These are phyloP conservation scores for Penelope pileata DNA, from an alignment of 2,113 vertebrate species.

Conservation along the genomic window DNA sequence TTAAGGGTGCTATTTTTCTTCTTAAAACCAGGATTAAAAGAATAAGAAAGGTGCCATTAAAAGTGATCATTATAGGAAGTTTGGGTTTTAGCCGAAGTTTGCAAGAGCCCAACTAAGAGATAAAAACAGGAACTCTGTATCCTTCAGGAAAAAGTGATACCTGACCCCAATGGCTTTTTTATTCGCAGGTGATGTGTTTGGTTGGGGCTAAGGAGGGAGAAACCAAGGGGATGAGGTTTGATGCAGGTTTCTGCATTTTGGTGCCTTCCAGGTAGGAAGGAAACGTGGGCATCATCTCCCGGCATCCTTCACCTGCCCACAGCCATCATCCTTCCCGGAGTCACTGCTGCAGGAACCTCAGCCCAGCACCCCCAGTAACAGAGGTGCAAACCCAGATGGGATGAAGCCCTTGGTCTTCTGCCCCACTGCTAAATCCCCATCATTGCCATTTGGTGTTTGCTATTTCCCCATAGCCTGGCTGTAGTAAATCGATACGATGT, in stretches of 20 bases:
- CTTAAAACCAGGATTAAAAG: neutral
- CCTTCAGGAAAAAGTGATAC: neutral
- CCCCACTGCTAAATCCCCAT: neutral
- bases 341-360: neutral
- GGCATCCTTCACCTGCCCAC: neutral
- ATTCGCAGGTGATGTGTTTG: accelerated
- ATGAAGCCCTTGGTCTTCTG: neutral
- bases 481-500: neutral
- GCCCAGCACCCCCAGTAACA: neutral
- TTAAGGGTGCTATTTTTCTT: neutral
- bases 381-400: accelerated
- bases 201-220: neutral
- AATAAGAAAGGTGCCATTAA: neutral
- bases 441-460: neutral
- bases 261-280: neutral
- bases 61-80: neutral
- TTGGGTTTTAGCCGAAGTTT: neutral
- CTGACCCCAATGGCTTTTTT: neutral
- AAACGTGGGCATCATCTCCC: neutral
- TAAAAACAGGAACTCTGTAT: neutral
- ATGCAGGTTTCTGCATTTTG: neutral
- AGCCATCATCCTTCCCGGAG: neutral
- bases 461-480: neutral
- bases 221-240: neutral
- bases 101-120: neutral